Conservation (phyloP, 2,113 vertebrate species). For the Taurulus bubalis region DNA sequence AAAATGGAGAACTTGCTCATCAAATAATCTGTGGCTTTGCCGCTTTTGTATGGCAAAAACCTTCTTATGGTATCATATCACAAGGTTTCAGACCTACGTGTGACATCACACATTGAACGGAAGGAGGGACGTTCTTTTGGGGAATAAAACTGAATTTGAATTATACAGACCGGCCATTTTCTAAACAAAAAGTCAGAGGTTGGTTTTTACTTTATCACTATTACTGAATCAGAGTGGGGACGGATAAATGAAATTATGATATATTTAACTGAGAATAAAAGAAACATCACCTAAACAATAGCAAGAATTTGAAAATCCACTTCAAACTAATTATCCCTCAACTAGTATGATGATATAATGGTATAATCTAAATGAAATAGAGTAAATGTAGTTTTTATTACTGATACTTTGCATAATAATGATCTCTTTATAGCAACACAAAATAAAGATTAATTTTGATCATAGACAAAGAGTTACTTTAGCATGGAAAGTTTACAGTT, state of each 20-base stretch:
- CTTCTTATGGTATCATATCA: conserved; percentile 1
- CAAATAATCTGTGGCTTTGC: background rate
- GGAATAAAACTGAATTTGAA: background rate
- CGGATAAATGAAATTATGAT: background rate
- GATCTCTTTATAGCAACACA: background rate
- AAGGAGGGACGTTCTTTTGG: background rate
- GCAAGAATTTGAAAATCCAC: background rate
- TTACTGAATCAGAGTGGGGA: background rate
- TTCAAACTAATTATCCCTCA: background rate
- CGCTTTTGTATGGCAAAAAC: background rate
- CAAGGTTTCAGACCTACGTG: background rate
- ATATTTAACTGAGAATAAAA: background rate
- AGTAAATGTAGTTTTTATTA: background rate
- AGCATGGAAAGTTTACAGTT: too few relatives aligned
- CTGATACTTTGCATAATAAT: background rate
- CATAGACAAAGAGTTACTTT: too few relatives aligned
- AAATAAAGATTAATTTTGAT: background rate
- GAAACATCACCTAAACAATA: background rate
- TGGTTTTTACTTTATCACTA: background rate
- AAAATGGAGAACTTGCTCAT: background rate
- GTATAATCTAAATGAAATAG: background rate
- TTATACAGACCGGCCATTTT: background rate
- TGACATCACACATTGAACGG: background rate
- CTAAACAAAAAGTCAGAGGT: background rate
- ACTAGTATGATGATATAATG: background rate